Base-by-base conservation (phyloP, 1,140 invertebrate genomes). In the Ylistrum balloti region DNA sequence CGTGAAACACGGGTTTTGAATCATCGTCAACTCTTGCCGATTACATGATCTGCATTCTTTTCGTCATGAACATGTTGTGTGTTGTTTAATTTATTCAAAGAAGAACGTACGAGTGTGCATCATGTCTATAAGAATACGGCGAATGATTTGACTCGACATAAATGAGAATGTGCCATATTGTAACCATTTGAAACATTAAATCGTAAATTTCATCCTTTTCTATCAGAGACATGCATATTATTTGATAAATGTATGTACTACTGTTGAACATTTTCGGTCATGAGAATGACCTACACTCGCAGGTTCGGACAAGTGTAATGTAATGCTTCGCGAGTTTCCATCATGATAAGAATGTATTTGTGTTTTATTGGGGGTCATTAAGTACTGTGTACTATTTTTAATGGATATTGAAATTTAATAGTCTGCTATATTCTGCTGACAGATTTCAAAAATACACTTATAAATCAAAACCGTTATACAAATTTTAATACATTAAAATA, bases 21-120 rank as follows among this genome's bases (percentile, higher is more conserved):
- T 74, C 56, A 74, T 74, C 56, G 56, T 74, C 56, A 74, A 74
- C 56, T 74, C 56, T 74, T 74, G 56, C 56, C 56, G 56, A 74
- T 22, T 74, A 74, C n/a, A 74, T 74, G 56, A 74, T 74, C n/a
- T 74, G 56, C 56, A 74, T 74, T 74, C 56, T 74, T 28, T 74
- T 74, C 56, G 56, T 74, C 56, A 74, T 74, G 56, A 74, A 74
- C 56, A 74, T 74, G n/a, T 74, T 74, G 56, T 74, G 56, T n/a
- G 56, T 74, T 74, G 56, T 74, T 74, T 74, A 74, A 74, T 74
- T 74, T 74, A 74, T 74, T 74, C 56, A 17, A n/a, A 74, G 56
- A 74, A 74, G 56, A 74, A 74, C 28, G 56, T 74, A 74, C 56
- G 56, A 74, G 56, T 74, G 56, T 74, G 56, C 28, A 74, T 74